Conservation (phyloP, 2,113 vertebrate genomes). For the Cynoglossus semilaevis region DNA sequence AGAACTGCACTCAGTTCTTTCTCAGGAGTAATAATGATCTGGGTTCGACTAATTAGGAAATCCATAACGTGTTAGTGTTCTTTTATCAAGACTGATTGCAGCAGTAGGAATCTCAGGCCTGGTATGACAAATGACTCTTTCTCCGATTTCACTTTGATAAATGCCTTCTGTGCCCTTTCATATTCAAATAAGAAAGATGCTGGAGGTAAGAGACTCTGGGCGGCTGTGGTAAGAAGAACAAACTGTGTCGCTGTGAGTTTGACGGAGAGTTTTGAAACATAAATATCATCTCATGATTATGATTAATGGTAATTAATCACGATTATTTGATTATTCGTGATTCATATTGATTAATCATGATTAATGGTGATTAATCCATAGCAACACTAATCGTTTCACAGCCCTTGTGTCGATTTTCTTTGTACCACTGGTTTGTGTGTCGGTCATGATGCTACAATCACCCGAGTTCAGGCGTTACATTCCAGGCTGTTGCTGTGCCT, state of each 20-base stretch:
- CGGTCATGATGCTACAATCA: no score
- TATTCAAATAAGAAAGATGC: slow-evolving; percentile 47
- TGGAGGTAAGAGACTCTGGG: slow-evolving; percentile 4
- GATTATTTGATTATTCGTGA: no score
- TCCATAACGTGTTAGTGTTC: slow-evolving; percentile 26
- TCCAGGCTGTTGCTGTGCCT: not conserved
- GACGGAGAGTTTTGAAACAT: slow-evolving; percentile 3
- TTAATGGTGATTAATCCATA: no score
- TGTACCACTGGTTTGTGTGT: no score
- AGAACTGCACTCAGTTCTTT: slow-evolving; percentile 17
- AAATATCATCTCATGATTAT: slow-evolving; percentile 5
- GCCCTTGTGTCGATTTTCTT: no score
- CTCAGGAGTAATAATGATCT: slow-evolving; percentile 16
- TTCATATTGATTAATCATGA: no score
- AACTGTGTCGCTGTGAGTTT: slow-evolving; percentile 13
- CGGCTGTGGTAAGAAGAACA: slow-evolving; percentile 12
- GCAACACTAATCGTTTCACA: not conserved
- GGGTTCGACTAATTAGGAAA: slow-evolving; percentile 30
- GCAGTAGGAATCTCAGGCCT: slow-evolving; percentile 9
- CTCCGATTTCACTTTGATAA: slow-evolving; percentile 40
- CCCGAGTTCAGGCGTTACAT: not conserved
- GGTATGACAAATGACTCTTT: slow-evolving; percentile 33
- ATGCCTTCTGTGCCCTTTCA: slow-evolving; percentile 45
- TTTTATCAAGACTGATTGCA: slow-evolving; percentile 22
- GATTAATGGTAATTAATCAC: no score